Evolutionary conservation across 2,888 invertebrate species (phyloP), one percentile per base, ranked within the genome.

Genomic region (Eristalis pertinax): DNA sequence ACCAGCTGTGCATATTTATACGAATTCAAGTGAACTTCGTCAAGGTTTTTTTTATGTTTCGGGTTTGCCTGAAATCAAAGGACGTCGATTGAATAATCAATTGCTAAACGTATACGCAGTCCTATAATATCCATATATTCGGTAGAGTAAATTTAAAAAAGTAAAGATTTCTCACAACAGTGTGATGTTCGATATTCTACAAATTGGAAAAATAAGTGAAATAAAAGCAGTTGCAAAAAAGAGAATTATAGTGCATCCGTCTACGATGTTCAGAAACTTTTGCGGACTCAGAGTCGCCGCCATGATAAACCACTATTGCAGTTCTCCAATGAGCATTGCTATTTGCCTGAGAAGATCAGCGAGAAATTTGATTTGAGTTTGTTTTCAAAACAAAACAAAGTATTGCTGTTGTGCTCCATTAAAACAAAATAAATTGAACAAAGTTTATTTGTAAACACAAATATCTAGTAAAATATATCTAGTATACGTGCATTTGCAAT

Each of bases 211-310:
- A 84, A 76, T 68, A 68, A 84, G 79, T 75, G 90, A 91, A 89
- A 91, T 91, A 78, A 91, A 91, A 90, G 91, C 91, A 75, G 91
- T 96, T 89, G 96, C 97, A 93, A 96, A 96, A 95, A 97, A 97
- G 96, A 97, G 96, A 95, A 96, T 97, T 94, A 96, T 96, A 94
- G 96, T 97, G 95, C 96, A 97, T 94, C 96, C 96, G 90, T 96
- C 95, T 94, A 96, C 96, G 94, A 97, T 97, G 96, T 96, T 96
- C 94, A 97, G 96, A 95, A 96, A 96, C 95, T 95, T 94, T 94
- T 92, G 93, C 91, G 91, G 89, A 84, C 84, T 87, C 75, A 90
- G 88, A 82, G 88, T 86, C 84, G 89, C 90, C 89, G 90, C 90
- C 81, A 90, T 90, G 89, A 90, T 89, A 90, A 90, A 90, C 91